Evolutionary conservation across 53 echinoderm and acorn worm species (phyloP).

Genomic region (Paracentrotus lividus): DNA sequence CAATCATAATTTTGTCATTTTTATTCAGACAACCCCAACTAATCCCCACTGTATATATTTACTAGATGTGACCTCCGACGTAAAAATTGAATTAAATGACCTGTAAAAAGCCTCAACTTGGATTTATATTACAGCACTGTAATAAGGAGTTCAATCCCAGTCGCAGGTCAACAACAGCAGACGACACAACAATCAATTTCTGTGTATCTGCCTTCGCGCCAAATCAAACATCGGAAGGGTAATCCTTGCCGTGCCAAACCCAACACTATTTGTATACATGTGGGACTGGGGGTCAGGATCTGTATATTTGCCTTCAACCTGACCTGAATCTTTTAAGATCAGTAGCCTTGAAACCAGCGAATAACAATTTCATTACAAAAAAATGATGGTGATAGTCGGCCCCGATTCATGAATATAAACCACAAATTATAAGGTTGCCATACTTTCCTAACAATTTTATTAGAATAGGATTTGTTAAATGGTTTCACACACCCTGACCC

Average conservation of each 20-base stretch:
- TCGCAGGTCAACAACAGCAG: not conserved
- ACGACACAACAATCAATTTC: not conserved
- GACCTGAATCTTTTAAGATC: constrained; percentile 18
- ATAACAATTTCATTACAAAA: not conserved
- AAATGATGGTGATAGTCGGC: not conserved
- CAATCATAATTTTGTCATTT: not conserved
- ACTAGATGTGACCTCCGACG: constrained; percentile 2
- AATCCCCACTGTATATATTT: constrained; percentile 20
- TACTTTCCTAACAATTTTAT: not conserved
- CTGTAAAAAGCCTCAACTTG: not conserved
- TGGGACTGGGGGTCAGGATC: constrained; percentile 61
- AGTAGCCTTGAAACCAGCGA: not conserved
- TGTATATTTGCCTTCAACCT: constrained; percentile 48
- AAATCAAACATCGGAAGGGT: constrained; percentile 31
- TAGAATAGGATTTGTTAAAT: not conserved
- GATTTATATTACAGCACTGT: not conserved
- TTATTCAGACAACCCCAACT: not conserved
- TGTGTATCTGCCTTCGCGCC: constrained; percentile 55
- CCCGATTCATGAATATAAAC: not conserved
- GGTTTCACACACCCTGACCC: not conserved
- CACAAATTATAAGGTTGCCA: not conserved
- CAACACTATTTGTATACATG: constrained; percentile 67
- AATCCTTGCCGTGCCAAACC: constrained; percentile 42
- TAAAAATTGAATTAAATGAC: not conserved
- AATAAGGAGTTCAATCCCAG: constrained; percentile 9